Percentiles rank a stretch among this genome's conserved stretches.
phyloP scores from a whole-genome alignment of 2,888 invertebrate genomes.

The Agonopterix subpropinquella region DNA sequence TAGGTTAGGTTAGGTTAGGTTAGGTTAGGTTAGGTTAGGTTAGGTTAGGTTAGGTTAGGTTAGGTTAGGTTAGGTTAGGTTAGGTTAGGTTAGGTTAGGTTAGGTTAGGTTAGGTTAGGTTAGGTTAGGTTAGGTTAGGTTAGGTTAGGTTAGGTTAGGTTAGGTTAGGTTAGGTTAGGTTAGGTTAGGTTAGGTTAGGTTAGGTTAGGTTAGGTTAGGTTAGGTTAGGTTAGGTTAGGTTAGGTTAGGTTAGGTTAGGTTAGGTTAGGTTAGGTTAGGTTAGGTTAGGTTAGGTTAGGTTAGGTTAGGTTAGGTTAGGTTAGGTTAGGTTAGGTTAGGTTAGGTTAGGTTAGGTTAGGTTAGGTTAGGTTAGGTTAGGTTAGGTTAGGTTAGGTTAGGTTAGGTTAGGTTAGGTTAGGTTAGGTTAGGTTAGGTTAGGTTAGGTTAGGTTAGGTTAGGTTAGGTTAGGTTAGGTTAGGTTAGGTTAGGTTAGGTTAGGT shows the following conservation, averaged over 20 bases:
- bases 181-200: constrained; percentile 5
- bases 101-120: constrained; percentile 10
- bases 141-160: constrained; percentile 7
- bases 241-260: constrained; percentile 6
- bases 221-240: constrained; percentile 2
- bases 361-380: constrained; percentile 16
- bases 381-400: constrained; percentile 16
- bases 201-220: constrained; percentile 6
- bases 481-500: background rate
- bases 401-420: constrained; percentile 16
- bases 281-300: constrained; percentile 10
- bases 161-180: constrained; percentile 2
- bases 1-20: no score
- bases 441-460: constrained; percentile 6
- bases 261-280: constrained; percentile 9
- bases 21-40: no score
- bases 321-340: constrained; percentile 15
- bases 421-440: constrained; percentile 15
- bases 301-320: constrained; percentile 6
- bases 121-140: constrained; percentile 10
- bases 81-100: constrained; percentile 11
- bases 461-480: background rate
- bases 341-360: constrained; percentile 16
- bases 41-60: no score
- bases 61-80: constrained; percentile 5